Conservation (phyloP, 2,113 vertebrate genomes). For the Nesogale talazaci region DNA sequence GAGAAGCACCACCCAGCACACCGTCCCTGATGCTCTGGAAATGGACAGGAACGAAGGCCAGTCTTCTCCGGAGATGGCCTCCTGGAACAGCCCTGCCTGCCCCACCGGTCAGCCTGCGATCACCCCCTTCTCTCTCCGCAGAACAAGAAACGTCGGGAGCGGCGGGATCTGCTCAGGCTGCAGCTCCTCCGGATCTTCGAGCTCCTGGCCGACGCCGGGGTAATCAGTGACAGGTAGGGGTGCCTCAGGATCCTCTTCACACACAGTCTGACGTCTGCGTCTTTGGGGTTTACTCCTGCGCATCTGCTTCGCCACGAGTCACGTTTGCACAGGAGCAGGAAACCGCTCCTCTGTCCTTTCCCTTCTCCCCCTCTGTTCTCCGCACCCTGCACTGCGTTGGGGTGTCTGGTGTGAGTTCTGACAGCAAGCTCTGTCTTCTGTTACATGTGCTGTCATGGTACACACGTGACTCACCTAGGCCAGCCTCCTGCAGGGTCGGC, state of each 20-base stretch:
- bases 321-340: no score
- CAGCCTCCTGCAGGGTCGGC: no score
- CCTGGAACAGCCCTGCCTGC: no score
- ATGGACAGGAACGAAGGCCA: neutral
- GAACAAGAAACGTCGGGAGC: slow-evolving; percentile 98
- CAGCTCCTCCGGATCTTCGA: slow-evolving; percentile 98
- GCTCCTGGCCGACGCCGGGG: slow-evolving; percentile 95
- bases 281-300: no score
- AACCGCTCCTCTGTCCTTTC: no score
- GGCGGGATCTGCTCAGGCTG: slow-evolving; percentile 94
- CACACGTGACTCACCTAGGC: no score
- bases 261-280: no score
- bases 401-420: neutral
- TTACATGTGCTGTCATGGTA: neutral
- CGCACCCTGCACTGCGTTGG: no score
- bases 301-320: no score
- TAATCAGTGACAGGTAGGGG: slow-evolving; percentile 97
- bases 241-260: no score
- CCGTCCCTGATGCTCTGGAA: slow-evolving; percentile 10
- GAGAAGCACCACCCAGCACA: neutral
- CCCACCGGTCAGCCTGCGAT: neutral
- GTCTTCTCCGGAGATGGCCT: neutral
- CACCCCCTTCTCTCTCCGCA: slow-evolving; percentile 71
- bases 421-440: neutral
- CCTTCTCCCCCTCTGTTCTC: no score